phyloP scores from a whole-genome alignment of 2,113 vertebrate species.

The Delphinus delphis region DNA sequence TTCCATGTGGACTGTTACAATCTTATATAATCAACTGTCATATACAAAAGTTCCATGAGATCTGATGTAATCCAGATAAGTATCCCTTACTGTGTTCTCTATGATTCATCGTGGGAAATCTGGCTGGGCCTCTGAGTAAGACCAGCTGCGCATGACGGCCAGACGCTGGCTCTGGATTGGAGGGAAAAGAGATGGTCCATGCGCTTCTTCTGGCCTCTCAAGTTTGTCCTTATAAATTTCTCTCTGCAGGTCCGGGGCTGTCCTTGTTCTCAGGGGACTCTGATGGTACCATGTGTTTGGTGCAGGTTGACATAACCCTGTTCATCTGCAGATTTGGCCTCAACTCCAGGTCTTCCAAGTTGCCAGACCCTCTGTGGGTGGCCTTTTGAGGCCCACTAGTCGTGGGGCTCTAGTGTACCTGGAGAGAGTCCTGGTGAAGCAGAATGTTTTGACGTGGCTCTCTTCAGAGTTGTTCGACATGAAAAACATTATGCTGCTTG shows the following conservation, averaged over 20 bases:
- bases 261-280: background rate
- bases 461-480: background rate
- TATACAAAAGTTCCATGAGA: background rate
- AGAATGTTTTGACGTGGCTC: background rate
- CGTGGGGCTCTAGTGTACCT: background rate
- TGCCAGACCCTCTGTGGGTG: background rate
- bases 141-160: fast-evolving
- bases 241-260: background rate
- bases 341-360: background rate
- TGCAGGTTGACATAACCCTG: background rate
- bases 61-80: background rate
- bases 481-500: background rate
- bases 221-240: background rate
- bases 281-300: background rate
- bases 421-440: background rate
- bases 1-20: background rate
- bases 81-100: background rate
- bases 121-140: background rate
- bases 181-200: background rate
- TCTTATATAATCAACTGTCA: background rate
- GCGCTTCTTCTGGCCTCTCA: background rate
- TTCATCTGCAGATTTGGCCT: background rate
- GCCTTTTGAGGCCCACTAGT: background rate
- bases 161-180: background rate
- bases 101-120: background rate